These are phyloP conservation scores for Athene cunicularia DNA, from an alignment of 2,113 vertebrate species.

Conservation along the genomic window DNA sequence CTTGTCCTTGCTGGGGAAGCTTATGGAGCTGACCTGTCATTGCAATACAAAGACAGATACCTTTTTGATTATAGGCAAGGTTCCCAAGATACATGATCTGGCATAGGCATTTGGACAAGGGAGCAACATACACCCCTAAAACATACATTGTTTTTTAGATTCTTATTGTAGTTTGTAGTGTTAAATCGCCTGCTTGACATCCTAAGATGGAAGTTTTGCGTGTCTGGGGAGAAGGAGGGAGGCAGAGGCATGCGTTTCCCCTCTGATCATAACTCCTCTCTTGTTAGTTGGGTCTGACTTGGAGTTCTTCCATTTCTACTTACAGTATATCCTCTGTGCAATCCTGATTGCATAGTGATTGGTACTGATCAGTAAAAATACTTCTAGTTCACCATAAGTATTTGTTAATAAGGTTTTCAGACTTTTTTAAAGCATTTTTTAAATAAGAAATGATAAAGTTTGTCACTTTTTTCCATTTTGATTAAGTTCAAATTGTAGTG, in stretches of 20 bases:
- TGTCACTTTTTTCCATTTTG: neutral
- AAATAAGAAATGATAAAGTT: neutral
- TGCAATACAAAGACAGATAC: neutral
- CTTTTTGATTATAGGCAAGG: neutral
- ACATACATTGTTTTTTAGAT: neutral
- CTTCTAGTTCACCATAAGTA: neutral
- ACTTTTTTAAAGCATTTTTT: neutral
- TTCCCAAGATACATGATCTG: neutral
- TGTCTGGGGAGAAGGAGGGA: neutral
- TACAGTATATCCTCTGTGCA: neutral
- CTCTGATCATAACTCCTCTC: neutral
- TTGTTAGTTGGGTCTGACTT: neutral
- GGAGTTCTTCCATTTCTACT: neutral
- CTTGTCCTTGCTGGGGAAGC: neutral
- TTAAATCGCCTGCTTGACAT: neutral
- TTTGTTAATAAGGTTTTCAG: neutral
- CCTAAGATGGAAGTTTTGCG: neutral
- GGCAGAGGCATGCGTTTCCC: neutral
- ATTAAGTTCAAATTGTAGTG: neutral
- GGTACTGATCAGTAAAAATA: neutral
- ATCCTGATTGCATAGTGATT: neutral
- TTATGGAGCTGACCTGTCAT: neutral
- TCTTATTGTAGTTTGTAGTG: neutral
- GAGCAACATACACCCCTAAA: neutral
- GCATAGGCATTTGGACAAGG: neutral